These are phyloP conservation scores for Gymnosoma rotundatum DNA, from an alignment of 2,888 invertebrate genomes.

Conservation along the genomic window DNA sequence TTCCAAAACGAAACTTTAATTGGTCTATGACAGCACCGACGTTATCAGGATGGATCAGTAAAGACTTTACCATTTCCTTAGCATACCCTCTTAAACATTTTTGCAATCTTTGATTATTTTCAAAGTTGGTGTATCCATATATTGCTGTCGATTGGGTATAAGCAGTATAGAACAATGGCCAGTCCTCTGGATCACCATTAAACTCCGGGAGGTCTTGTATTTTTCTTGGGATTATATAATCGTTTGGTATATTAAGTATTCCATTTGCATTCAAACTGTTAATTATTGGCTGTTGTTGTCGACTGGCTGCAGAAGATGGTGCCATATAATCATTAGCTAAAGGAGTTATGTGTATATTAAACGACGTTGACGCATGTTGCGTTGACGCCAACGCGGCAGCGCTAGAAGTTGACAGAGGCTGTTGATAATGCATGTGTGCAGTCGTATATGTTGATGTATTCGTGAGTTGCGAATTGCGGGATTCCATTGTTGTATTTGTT, in stretches of 20 bases:
- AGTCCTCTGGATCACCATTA: constrained; percentile 57
- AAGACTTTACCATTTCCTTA: constrained; percentile 35
- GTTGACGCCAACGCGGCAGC: neutral
- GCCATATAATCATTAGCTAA: neutral
- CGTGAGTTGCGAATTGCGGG: neutral
- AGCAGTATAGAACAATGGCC: constrained; percentile 57
- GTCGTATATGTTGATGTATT: constrained; percentile 7
- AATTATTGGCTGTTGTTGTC: neutral
- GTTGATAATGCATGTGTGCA: neutral
- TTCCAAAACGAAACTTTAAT: constrained; percentile 53
- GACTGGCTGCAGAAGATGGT: neutral
- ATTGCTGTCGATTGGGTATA: constrained; percentile 16
- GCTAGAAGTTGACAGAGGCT: too few relatives aligned
- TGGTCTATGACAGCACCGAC: constrained; percentile 44
- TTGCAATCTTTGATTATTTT: constrained; percentile 58
- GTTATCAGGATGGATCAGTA: constrained; percentile 62
- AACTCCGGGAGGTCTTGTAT: constrained; percentile 59
- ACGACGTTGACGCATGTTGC: neutral
- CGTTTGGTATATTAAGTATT: neutral
- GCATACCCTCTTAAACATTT: constrained; percentile 57
- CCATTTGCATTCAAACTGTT: constrained; percentile 4
- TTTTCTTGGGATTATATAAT: constrained; percentile 31
- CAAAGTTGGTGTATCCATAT: constrained; percentile 53
- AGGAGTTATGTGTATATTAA: neutral
- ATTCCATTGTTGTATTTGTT: constrained; percentile 8